Conservation (phyloP, 92 coral and sea anemone genomes). For the Pocillopora grandis region DNA sequence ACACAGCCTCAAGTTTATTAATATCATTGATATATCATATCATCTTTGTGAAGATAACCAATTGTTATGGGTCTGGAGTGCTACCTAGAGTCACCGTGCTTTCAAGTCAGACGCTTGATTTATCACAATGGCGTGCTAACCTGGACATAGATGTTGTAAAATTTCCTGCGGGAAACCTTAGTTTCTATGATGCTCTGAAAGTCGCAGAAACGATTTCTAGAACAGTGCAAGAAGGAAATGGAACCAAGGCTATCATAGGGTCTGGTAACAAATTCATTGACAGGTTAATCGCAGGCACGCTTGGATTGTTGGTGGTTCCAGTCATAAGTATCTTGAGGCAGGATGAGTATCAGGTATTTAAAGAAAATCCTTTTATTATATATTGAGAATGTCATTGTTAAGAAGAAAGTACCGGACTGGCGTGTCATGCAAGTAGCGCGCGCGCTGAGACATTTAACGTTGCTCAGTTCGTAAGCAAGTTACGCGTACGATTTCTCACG, state of each 20-base stretch:
- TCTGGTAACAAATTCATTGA: slow-evolving; percentile 13
- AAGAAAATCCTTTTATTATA: neutral
- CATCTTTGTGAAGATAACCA: neutral
- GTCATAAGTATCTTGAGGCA: neutral
- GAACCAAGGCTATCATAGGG: slow-evolving; percentile 6
- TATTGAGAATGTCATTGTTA: too few relatives aligned
- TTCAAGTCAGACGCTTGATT: slow-evolving; percentile 6
- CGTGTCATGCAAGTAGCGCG: too few relatives aligned
- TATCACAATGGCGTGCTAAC: neutral
- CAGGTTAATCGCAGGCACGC: neutral
- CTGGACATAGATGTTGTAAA: neutral
- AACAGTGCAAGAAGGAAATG: neutral
- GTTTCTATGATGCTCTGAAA: neutral
- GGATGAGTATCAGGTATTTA: neutral
- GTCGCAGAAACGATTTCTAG: neutral
- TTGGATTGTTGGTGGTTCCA: neutral
- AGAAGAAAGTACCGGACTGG: too few relatives aligned
- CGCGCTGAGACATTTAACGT: too few relatives aligned
- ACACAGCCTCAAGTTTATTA: too few relatives aligned
- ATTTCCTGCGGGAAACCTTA: neutral
- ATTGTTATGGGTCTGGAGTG: neutral
- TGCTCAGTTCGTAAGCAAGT: too few relatives aligned
- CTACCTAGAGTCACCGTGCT: neutral
- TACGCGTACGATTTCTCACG: too few relatives aligned
- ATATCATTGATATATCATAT: too few relatives aligned